Percentiles rank a stretch among this genome's conserved stretches.
These are phyloP conservation scores for Xanthorhoe spadicearia DNA, from an alignment of 2,888 invertebrate genomes.

Conservation along the genomic window DNA sequence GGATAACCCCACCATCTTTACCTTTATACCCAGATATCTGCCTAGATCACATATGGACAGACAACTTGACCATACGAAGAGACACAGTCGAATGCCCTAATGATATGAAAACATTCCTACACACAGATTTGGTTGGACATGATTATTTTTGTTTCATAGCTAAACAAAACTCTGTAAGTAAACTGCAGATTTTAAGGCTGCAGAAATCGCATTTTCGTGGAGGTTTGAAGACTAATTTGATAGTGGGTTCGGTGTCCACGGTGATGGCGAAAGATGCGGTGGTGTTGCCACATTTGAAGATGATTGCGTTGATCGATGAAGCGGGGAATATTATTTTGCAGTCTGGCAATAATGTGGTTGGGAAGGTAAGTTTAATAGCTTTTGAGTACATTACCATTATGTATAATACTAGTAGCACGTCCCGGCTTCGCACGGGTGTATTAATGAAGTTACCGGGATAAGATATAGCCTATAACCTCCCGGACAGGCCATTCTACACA, in stretches of 20 bases:
- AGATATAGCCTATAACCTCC: no score
- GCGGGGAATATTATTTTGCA: slow-evolving; percentile 92
- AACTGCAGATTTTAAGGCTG: slow-evolving; percentile 88
- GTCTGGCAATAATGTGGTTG: slow-evolving; percentile 92
- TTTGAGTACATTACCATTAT: no score
- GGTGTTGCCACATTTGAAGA: slow-evolving; percentile 90
- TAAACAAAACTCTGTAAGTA: slow-evolving; percentile 72
- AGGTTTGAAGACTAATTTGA: slow-evolving; percentile 85
- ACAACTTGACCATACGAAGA: slow-evolving; percentile 78
- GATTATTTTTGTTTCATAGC: slow-evolving; percentile 91
- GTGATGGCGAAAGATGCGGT: slow-evolving; percentile 94
- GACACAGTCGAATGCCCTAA: slow-evolving; percentile 68
- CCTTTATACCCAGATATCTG: slow-evolving; percentile 94
- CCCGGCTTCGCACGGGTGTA: no score
- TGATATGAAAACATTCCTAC: slow-evolving; percentile 89
- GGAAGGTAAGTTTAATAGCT: slow-evolving; percentile 81
- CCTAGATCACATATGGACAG: slow-evolving; percentile 95
- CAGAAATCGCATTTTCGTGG: slow-evolving; percentile 85
- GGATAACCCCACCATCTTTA: slow-evolving; percentile 83
- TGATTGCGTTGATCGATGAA: slow-evolving; percentile 93
- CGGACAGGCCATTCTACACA: no score
- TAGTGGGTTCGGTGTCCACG: slow-evolving; percentile 89
- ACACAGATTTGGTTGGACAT: slow-evolving; percentile 94
- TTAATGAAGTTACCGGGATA: no score
- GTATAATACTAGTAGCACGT: no score